Percentiles rank a stretch among this genome's conserved stretches.
Conservation (phyloP, 2,113 vertebrate genomes). For the Chamaea fasciata region DNA sequence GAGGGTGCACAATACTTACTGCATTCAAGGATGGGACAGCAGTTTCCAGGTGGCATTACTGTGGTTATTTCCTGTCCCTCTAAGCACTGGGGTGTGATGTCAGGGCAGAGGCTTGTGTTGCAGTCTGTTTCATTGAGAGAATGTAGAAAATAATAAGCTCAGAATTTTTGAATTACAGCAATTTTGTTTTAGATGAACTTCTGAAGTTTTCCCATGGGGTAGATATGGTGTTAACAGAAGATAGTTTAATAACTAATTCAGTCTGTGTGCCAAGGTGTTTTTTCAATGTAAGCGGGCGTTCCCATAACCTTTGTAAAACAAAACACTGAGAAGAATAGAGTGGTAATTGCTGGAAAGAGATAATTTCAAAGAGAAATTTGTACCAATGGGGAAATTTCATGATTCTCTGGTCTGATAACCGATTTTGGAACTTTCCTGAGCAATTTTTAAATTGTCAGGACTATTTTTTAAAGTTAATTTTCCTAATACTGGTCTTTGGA, state of each 20-base stretch:
- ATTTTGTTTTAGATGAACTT: not conserved
- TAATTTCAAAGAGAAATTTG: not conserved
- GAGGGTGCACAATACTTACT: conserved; percentile 54
- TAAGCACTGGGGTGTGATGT: conserved; percentile 17
- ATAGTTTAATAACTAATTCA: not conserved
- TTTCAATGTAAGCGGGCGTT: not conserved
- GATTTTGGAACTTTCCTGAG: not conserved
- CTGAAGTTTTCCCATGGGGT: not conserved
- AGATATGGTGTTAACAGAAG: not conserved
- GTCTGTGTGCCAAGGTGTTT: not conserved
- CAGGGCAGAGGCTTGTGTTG: conserved; percentile 60
- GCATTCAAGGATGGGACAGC: conserved; percentile 62
- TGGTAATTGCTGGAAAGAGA: not conserved
- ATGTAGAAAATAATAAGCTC: not conserved
- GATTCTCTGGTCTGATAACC: not conserved
- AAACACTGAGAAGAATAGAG: not conserved
- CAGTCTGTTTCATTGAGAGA: conserved; percentile 52
- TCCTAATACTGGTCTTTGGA: not conserved
- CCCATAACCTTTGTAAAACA: not conserved
- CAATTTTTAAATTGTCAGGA: not conserved
- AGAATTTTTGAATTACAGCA: not conserved
- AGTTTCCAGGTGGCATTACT: conserved; percentile 23
- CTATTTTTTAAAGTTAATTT: not conserved
- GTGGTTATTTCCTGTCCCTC: conserved; percentile 16
- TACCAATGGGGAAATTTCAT: not conserved